Base-by-base conservation (phyloP, 2,113 vertebrate species). In the Aspiorhynchus laticeps region DNA sequence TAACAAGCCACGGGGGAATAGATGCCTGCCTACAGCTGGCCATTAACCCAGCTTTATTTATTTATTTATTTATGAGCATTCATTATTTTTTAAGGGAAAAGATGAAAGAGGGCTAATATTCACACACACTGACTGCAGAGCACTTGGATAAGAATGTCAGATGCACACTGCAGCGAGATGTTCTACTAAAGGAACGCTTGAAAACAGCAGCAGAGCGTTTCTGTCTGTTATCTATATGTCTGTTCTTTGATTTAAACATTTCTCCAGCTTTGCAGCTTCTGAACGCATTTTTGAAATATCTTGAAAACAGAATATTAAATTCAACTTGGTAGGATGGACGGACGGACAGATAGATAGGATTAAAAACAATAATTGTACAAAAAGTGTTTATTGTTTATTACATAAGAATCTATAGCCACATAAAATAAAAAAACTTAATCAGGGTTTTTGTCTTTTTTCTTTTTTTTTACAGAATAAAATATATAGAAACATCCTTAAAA, bases 1-100 rank as follows among this genome's bases (percentile, higher is more conserved):
- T 89, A 89, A 89, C 80, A 87, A 87, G 88, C 86, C 86, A 87
- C 31, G 5, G 28, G 88, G 86, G 88, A 78, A 85, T 73, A 74
- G 6, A 73, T 63, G 83, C 59, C 59, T 71, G 83, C 76, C 59
- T 87, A 80, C 73, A 78, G 59, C 80, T 56, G 59, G 61, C 83
- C 86, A 89, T 87, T 87, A 89, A 83, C 38, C 48, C 28, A 4
- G 7, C 85, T 83, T 83, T 67, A 59, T 87, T 88, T 85, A 65
- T 87, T 88, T 85, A 65, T 87, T 85, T 87, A 73, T 87, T 85
- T 87, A 53, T 71, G 26, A 56, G 43, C 48, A 53, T 89, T 89
- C 86, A 87, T 87, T 85, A 87, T 89, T 82, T 89, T 85, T 79
- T 75, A 31, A 48, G 21, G 46, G 85, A 86, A 61, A 86, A 85